phyloP scores from a whole-genome alignment of 2,113 vertebrate species.

The Nycticorax nycticorax region DNA sequence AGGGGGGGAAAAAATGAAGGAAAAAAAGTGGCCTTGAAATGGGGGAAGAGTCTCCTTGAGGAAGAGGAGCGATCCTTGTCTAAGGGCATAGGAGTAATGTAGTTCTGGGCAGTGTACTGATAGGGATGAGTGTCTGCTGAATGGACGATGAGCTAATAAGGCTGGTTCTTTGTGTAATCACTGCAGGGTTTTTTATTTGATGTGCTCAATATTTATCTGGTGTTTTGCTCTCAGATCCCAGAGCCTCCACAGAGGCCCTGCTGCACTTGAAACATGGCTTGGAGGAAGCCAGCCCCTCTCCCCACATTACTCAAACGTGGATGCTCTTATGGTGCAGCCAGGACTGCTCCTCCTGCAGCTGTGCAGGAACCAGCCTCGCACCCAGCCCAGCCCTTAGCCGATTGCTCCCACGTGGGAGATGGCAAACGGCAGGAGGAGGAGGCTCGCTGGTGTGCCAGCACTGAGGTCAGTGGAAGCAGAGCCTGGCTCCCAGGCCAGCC shows the following conservation, averaged over 20 bases:
- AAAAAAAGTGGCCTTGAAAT: neutral
- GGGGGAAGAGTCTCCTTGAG: neutral
- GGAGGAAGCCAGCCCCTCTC: neutral
- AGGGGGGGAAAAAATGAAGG: fast-evolving
- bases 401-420: fast-evolving
- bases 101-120: neutral
- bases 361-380: neutral
- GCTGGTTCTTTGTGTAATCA: fast-evolving
- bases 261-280: neutral
- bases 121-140: neutral
- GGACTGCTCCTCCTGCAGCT: neutral
- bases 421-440: neutral
- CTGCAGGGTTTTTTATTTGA: neutral
- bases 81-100: fast-evolving
- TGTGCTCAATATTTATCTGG: neutral
- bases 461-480: neutral
- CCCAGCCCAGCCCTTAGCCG: neutral
- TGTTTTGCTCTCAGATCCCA: neutral
- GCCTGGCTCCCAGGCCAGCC: neutral
- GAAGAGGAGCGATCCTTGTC: neutral
- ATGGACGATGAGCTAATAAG: neutral
- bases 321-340: neutral
- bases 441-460: fast-evolving
- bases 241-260: neutral
- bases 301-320: neutral